These are phyloP conservation scores for Ennomos fuscantarius DNA, from an alignment of 2,888 invertebrate genomes.

Conservation along the genomic window DNA sequence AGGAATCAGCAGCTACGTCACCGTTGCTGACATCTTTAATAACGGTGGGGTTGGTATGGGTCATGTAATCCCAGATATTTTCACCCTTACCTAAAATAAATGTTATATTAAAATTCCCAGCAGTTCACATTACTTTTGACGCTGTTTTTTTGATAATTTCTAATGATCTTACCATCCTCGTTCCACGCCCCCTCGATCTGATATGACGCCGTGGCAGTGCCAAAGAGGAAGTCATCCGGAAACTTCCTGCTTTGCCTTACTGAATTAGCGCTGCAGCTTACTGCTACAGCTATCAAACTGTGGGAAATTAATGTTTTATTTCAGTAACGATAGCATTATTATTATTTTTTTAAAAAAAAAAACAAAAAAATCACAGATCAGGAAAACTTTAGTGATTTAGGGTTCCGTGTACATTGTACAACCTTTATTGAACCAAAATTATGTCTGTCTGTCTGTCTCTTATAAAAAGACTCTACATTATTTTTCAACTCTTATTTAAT, in stretches of 20 bases:
- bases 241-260: constrained; percentile 48
- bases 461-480: no score
- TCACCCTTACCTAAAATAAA: constrained; percentile 56
- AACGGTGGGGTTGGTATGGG: constrained; percentile 53
- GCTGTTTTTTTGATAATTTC: no score
- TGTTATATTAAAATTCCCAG: no score
- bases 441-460: no score
- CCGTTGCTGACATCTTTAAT: constrained; percentile 74
- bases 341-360: no score
- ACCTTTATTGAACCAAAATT: no score
- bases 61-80: constrained; percentile 64
- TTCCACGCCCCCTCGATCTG: constrained; percentile 69
- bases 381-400: no score
- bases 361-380: no score
- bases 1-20: constrained; percentile 85
- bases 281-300: constrained; percentile 34
- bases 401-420: no score
- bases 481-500: no score
- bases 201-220: constrained; percentile 64
- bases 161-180: constrained; percentile 53
- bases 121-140: no score
- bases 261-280: constrained; percentile 33
- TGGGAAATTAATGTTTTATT: neutral
- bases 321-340: no score
- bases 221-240: constrained; percentile 64